Evolutionary conservation across 2,888 invertebrate species (phyloP).

Genomic region (Parelbella ahira): DNA sequence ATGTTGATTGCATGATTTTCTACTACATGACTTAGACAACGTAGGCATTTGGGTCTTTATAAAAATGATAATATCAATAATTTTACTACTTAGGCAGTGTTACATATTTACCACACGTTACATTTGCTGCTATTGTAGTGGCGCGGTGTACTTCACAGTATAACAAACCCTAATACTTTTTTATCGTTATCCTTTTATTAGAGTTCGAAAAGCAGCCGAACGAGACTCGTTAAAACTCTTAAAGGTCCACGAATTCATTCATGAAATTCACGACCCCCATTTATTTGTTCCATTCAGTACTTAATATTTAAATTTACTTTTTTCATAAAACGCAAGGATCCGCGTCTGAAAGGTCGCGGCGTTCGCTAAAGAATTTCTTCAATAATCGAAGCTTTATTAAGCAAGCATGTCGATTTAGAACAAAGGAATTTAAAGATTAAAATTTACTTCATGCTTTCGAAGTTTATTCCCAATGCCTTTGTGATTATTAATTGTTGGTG

Average conservation of each 20-base stretch:
- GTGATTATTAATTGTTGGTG: no score
- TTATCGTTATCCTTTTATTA: slow-evolving; percentile 69
- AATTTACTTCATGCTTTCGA: slow-evolving; percentile 31
- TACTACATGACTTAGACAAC: no score
- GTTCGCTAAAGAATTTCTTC: slow-evolving; percentile 50
- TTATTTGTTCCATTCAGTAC: slow-evolving; percentile 64
- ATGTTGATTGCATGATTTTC: no score
- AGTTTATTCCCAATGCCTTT: no score
- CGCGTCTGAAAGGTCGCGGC: slow-evolving; percentile 30
- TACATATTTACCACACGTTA: no score
- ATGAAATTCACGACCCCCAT: slow-evolving; percentile 53
- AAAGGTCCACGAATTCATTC: slow-evolving; percentile 39
- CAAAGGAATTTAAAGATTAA: slow-evolving; percentile 55
- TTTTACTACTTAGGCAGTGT: no score
- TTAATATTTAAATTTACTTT: slow-evolving; percentile 55
- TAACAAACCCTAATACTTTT: slow-evolving; percentile 36
- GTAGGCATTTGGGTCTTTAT: no score
- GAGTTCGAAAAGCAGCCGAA: slow-evolving; percentile 64
- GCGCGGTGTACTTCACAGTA: no score
- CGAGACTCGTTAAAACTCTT: slow-evolving; percentile 65
- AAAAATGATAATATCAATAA: no score
- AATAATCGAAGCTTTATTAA: slow-evolving; percentile 60
- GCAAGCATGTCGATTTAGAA: slow-evolving; percentile 54
- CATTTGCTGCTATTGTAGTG: no score
- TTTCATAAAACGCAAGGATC: slow-evolving; percentile 3